phyloP scores from a whole-genome alignment of 2,888 invertebrate genomes.

The Trachelus troglodyta region DNA sequence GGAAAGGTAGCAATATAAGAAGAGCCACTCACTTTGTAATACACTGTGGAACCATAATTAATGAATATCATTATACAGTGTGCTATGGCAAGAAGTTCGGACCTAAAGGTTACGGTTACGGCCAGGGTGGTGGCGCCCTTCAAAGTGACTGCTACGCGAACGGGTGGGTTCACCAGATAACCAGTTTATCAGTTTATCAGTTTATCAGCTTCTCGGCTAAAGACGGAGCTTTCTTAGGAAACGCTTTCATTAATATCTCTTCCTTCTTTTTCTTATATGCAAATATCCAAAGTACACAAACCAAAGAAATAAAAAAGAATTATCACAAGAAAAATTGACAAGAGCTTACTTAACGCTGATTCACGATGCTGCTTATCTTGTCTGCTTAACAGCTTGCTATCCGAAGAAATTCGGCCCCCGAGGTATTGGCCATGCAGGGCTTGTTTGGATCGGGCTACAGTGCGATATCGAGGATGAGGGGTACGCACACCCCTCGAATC shows the following conservation, averaged over 20 bases:
- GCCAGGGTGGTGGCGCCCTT: constrained; percentile 94
- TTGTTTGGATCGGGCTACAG: constrained; percentile 85
- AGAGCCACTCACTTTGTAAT: neutral
- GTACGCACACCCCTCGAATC: constrained; percentile 52
- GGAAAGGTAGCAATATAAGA: constrained; percentile 19
- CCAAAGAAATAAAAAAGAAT: neutral
- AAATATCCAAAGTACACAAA: neutral
- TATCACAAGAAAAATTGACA: neutral
- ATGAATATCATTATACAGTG: constrained; percentile 70
- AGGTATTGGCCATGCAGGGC: constrained; percentile 93
- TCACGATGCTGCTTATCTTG: constrained; percentile 53
- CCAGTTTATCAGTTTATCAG: constrained; percentile 72
- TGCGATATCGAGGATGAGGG: constrained; percentile 82
- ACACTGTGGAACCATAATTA: constrained; percentile 35
- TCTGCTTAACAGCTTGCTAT: constrained; percentile 85
- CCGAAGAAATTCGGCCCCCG: constrained; percentile 95
- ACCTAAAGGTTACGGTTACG: constrained; percentile 97
- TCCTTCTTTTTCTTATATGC: neutral
- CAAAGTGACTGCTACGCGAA: constrained; percentile 89
- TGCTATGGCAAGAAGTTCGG: constrained; percentile 98
- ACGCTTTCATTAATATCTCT: neutral
- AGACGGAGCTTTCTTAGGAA: neutral
- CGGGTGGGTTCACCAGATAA: constrained; percentile 74
- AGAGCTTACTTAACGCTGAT: constrained; percentile 28
- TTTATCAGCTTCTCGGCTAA: constrained; percentile 79